Evolutionary conservation across 2,888 invertebrate species (phyloP).

Genomic region (Chrysina gloriosa): DNA sequence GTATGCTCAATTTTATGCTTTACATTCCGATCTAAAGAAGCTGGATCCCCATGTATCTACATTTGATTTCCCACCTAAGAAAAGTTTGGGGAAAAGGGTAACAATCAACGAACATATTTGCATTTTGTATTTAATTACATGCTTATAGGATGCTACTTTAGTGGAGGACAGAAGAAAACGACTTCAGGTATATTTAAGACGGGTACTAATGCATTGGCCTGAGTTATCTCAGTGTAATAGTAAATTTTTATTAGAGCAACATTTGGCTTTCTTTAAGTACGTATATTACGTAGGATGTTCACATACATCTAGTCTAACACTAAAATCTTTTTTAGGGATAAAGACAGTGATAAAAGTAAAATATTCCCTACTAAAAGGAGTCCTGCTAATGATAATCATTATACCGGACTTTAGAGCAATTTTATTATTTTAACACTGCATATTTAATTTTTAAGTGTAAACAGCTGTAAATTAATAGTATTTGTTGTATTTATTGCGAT

Average conservation of each 20-base stretch:
- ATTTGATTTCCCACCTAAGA: constrained; percentile 95
- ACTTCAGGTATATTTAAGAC: constrained; percentile 88
- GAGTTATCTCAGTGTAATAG: constrained; percentile 81
- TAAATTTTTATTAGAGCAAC: constrained; percentile 81
- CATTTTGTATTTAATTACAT: neutral
- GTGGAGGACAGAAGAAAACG: constrained; percentile 89
- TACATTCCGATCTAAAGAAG: constrained; percentile 87
- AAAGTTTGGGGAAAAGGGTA: constrained; percentile 92
- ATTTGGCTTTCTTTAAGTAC: constrained; percentile 90
- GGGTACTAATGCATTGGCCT: constrained; percentile 83
- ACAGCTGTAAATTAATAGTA: constrained; percentile 20
- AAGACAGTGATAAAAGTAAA: constrained; percentile 55
- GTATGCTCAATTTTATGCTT: constrained; percentile 90
- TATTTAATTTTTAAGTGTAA: constrained; percentile 25
- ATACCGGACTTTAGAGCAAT: constrained; percentile 61
- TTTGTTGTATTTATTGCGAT: constrained; percentile 35
- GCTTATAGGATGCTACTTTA: constrained; percentile 77
- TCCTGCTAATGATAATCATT: constrained; percentile 58
- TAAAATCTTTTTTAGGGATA: constrained; percentile 62
- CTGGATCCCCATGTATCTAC: constrained; percentile 81
- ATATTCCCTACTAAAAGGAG: constrained; percentile 54
- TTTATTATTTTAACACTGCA: constrained; percentile 24
- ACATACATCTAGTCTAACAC: too few relatives aligned
- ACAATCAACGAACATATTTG: constrained; percentile 27
- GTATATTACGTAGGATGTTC: constrained; percentile 46